A percentile compares a stretch with the other conserved stretches of the same genome.
Conservation (phyloP, 2,888 invertebrate genomes). For the Lepidocyrtoides sp. region DNA sequence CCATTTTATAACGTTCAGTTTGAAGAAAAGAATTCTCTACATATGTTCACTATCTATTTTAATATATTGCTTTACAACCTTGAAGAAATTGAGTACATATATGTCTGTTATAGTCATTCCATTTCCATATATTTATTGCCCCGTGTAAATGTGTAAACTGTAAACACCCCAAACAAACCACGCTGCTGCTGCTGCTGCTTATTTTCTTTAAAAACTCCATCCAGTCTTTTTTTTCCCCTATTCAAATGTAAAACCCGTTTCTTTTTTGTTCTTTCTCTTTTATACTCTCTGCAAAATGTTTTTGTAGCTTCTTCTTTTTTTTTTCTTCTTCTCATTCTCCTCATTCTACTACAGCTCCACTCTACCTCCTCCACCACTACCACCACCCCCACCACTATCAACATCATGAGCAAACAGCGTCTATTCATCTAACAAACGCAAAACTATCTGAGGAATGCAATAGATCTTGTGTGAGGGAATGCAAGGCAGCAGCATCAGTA, state of each 20-base stretch:
- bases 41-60: background rate
- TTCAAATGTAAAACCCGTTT: constrained; percentile 83
- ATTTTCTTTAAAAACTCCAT: constrained; percentile 9
- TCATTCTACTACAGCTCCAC: no score
- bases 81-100: constrained; percentile 14
- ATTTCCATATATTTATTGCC: background rate
- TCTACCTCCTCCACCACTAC: constrained; percentile 3
- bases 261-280: constrained; percentile 56
- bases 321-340: constrained; percentile 5
- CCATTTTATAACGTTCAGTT: no score
- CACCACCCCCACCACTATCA: background rate
- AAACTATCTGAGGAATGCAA: constrained; percentile 85
- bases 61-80: constrained; percentile 56
- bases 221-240: constrained; percentile 2
- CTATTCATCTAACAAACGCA: constrained; percentile 55
- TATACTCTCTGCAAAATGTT: constrained; percentile 47
- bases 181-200: background rate
- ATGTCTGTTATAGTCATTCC: background rate
- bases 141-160: constrained; percentile 65
- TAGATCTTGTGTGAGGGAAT: constrained; percentile 84
- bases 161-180: constrained; percentile 24
- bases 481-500: constrained; percentile 59
- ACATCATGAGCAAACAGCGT: background rate
- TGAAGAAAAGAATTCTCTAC: background rate
- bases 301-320: constrained; percentile 27